Evolutionary conservation across 2,113 vertebrate genomes (phyloP), one percentile per base, ranked within the genome.

Genomic region (Macaca nemestrina): DNA sequence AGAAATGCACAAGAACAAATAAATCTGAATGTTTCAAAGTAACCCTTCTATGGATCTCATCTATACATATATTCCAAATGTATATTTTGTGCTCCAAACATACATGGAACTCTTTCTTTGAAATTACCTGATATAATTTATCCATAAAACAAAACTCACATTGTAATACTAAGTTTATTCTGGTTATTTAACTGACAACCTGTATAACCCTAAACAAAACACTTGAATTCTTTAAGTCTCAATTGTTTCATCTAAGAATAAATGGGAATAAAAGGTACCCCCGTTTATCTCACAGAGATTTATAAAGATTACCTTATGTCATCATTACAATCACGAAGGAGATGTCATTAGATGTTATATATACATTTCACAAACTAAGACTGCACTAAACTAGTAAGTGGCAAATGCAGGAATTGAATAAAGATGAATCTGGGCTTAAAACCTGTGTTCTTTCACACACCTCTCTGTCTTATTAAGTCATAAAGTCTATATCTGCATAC

Each of bases 1-100:
- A 92, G 90, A 80, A 90, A 89, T 94, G 9, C 45, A 64, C 22
- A 92, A n/a, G 40, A 88, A 91, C 70, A 88, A 93, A 93, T 80
- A 82, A 88, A 95, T 80, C 6, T 68, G 22, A 88, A 68, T 52
- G 9, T 68, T 90, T 91, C 43, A 55, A 93, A 78, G 25, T 30
- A 95, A 83, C 50, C 32, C 23, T 92, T 95, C 55, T 35, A 84
- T 18, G 16, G 5, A 22, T 81, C 57, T 85, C 23, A 43, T 57
- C 3, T 81, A 40, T 27, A 61, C 16, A 82, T 68, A 20, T 52
- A 87, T 92, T 93, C 59, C 16, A 90, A 79, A 75, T 80, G 4
- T 61, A 9, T 84, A 67, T 27, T 50, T 76, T 50, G 87, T 59
- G 43, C 27, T 87, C 25, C 38, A 86, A 93, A 85, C 8, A 83